These are phyloP conservation scores for Smithornis capensis DNA, from an alignment of 2,113 vertebrate species.

Conservation along the genomic window DNA sequence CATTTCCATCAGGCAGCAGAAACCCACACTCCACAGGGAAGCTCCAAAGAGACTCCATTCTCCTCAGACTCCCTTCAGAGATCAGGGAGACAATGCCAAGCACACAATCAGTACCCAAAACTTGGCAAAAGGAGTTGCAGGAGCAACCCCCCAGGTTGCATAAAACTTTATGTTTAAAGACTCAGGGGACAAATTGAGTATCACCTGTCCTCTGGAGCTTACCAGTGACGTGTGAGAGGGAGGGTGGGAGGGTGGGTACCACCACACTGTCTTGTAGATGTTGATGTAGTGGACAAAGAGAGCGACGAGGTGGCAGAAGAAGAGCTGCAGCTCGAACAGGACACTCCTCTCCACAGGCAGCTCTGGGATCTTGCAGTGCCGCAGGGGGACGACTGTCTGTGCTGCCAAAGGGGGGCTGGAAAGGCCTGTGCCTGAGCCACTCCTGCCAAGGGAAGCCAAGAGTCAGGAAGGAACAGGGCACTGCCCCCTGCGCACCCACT, in stretches of 20 bases:
- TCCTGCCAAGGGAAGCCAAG: slow-evolving; percentile 71
- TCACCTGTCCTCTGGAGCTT: slow-evolving; percentile 37
- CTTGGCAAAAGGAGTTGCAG: fast-evolving
- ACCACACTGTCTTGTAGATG: slow-evolving; percentile 99
- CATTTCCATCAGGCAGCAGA: not conserved
- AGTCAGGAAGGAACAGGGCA: not conserved
- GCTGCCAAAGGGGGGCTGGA: slow-evolving; percentile 93
- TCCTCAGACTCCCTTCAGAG: not conserved
- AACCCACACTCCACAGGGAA: not conserved
- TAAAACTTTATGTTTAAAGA: fast-evolving
- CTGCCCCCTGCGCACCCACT: fast-evolving
- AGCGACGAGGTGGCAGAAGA: slow-evolving; percentile 95
- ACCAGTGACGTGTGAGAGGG: slow-evolving; percentile 96
- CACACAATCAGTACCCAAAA: not conserved
- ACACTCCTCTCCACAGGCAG: slow-evolving; percentile 89
- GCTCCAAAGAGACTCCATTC: not conserved
- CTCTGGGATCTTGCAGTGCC: slow-evolving; percentile 96
- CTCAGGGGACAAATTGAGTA: not conserved
- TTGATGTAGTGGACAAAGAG: slow-evolving; percentile 98
- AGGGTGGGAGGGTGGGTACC: slow-evolving; percentile 93
- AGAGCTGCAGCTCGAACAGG: slow-evolving; percentile 94
- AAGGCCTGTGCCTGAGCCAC: slow-evolving; percentile 89
- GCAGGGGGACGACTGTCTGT: slow-evolving; percentile 91
- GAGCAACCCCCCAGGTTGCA: fast-evolving
- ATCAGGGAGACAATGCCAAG: not conserved